Conservation (phyloP, 2,113 vertebrate genomes). For the Gymnarchus niloticus region DNA sequence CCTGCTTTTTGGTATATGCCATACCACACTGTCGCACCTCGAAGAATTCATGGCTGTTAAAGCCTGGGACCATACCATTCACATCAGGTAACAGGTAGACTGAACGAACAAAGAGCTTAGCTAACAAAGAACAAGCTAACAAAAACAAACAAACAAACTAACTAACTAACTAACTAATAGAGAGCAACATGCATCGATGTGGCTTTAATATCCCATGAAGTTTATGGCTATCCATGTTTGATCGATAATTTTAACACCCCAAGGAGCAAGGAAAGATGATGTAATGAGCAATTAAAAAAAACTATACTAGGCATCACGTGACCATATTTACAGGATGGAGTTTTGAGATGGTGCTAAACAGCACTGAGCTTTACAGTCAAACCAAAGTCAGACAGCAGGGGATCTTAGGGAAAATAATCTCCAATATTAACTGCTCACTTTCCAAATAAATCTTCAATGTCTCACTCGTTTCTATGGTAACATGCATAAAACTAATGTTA, state of each 20-base stretch:
- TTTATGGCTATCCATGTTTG: neutral
- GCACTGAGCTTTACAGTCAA: conserved; percentile 33
- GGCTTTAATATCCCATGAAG: too few species aligned
- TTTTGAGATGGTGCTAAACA: conserved; percentile 28
- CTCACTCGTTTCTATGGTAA: conserved; percentile 41
- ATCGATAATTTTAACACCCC: neutral
- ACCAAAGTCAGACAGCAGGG: conserved; percentile 28
- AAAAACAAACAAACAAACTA: too few species aligned
- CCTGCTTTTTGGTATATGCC: too few species aligned
- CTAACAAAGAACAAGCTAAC: too few species aligned
- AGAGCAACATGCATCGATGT: too few species aligned
- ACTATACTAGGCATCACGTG: too few species aligned
- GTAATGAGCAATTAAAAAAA: neutral
- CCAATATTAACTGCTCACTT: conserved; percentile 38
- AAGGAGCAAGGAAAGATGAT: neutral
- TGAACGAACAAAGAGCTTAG: too few species aligned
- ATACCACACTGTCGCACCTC: too few species aligned
- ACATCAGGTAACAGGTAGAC: too few species aligned
- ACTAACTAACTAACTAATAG: too few species aligned
- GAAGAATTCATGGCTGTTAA: too few species aligned
- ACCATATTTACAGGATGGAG: conserved; percentile 20
- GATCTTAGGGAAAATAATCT: conserved; percentile 39
- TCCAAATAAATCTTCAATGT: conserved; percentile 33
- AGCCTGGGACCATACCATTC: too few species aligned
- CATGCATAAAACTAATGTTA: conserved; percentile 39